phyloP scores from a whole-genome alignment of 1,140 invertebrate genomes.

The Drosophila nasuta region DNA sequence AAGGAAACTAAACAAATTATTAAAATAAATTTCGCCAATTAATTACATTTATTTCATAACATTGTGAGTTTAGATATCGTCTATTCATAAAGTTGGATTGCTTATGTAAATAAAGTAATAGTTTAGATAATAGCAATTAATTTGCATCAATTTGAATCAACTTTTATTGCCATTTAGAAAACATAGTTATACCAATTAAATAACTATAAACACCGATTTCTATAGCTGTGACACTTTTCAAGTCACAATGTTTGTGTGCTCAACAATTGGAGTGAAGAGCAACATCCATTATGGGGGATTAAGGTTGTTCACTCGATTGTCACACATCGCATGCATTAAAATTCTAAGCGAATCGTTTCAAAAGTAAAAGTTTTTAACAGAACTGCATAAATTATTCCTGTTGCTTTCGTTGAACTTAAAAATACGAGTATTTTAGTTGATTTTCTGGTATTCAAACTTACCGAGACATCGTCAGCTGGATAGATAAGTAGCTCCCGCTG shows the following conservation, averaged over 20 bases:
- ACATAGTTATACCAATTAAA: background rate
- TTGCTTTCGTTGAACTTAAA: constrained; percentile 17
- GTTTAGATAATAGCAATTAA: background rate
- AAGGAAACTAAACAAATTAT: no score
- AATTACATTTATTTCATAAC: no score
- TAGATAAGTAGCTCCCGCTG: constrained; percentile 95
- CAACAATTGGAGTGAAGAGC: constrained; percentile 3
- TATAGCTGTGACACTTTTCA: background rate
- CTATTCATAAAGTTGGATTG: no score
- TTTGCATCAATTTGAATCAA: background rate
- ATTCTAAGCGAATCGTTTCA: constrained; percentile 12
- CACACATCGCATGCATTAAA: constrained; percentile 4
- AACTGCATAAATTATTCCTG: constrained; percentile 25
- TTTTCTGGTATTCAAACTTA: constrained; percentile 86
- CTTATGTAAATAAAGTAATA: background rate
- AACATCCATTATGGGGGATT: background rate
- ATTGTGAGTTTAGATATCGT: no score
- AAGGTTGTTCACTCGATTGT: constrained; percentile 1
- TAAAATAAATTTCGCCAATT: no score
- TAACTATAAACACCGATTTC: background rate
- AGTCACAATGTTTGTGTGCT: background rate
- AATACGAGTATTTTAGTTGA: background rate
- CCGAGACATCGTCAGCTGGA: constrained; percentile 95
- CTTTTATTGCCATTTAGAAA: background rate
- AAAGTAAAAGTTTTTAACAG: constrained; percentile 38